Evolutionary conservation across 2,113 vertebrate species (phyloP).

Genomic region (Pandion haliaetus): DNA sequence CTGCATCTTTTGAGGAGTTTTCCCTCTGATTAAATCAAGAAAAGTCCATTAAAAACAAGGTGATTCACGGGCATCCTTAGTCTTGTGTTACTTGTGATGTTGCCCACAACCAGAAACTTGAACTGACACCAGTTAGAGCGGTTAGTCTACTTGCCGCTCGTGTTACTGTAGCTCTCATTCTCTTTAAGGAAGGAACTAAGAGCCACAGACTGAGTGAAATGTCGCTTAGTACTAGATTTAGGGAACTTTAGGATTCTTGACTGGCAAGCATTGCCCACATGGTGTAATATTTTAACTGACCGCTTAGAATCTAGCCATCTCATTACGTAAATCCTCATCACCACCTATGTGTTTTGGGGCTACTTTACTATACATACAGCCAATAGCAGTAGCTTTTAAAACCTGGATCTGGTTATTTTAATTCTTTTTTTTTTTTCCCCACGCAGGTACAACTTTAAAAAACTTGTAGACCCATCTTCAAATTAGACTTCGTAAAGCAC

Average conservation of each 20-base stretch:
- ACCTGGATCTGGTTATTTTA: not conserved
- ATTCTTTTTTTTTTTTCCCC: not conserved
- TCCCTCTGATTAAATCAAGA: not conserved
- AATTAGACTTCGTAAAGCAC: not conserved
- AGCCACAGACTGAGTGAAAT: no score
- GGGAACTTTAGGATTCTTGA: not conserved
- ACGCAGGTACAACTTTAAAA: not conserved
- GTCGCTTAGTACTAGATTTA: not conserved
- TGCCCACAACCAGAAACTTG: not conserved
- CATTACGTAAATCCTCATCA: not conserved
- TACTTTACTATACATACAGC: not conserved
- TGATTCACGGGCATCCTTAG: fast-evolving
- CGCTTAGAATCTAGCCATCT: not conserved
- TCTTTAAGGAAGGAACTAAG: not conserved
- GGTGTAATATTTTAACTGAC: not conserved
- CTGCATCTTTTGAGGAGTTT: not conserved
- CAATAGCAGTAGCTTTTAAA: not conserved
- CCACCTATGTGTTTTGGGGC: not conserved
- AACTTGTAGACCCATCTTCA: not conserved
- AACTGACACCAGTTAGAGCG: not conserved
- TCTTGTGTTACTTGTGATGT: not conserved
- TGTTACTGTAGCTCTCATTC: not conserved
- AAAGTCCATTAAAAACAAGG: not conserved
- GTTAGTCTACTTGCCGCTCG: fast-evolving
- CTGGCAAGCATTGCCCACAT: not conserved